These are phyloP conservation scores for Plumapathes pennacea DNA, from an alignment of 92 coral and sea anemone genomes.

Conservation along the genomic window DNA sequence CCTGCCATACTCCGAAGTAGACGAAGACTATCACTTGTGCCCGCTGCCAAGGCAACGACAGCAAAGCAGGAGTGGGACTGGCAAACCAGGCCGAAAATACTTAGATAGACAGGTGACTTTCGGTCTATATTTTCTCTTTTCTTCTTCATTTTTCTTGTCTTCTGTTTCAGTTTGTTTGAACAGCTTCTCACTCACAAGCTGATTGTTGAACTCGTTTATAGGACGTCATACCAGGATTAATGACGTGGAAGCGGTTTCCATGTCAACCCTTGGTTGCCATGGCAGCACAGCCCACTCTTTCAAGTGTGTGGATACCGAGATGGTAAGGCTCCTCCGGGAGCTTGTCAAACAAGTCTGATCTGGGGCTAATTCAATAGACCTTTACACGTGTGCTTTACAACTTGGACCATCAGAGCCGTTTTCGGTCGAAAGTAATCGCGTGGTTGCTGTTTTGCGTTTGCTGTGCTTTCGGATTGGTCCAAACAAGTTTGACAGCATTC, in stretches of 20 bases:
- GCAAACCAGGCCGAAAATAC: constrained; percentile 77
- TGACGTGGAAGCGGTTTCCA: constrained; percentile 99
- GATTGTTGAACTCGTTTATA: constrained; percentile 2
- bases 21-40: constrained; percentile 89
- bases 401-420: too few species aligned
- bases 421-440: too few species aligned
- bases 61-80: constrained; percentile 59
- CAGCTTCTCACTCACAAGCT: background rate
- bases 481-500: too few species aligned
- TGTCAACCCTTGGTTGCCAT: constrained; percentile 88
- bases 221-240: constrained; percentile 97
- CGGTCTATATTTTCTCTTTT: too few species aligned
- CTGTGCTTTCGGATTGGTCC: too few species aligned
- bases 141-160: background rate
- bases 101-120: constrained; percentile 85
- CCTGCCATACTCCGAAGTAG: constrained; percentile 85
- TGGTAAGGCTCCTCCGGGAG: constrained; percentile 55
- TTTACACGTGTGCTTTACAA: too few species aligned
- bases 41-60: constrained; percentile 92
- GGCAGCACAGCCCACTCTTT: constrained; percentile 78
- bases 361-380: too few species aligned
- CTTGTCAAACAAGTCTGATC: too few species aligned
- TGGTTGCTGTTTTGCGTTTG: too few species aligned
- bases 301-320: constrained; percentile 94
- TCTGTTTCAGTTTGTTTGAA: background rate